These are phyloP conservation scores for Dicyrtomina minuta DNA, from an alignment of 2,888 invertebrate species.

Conservation along the genomic window DNA sequence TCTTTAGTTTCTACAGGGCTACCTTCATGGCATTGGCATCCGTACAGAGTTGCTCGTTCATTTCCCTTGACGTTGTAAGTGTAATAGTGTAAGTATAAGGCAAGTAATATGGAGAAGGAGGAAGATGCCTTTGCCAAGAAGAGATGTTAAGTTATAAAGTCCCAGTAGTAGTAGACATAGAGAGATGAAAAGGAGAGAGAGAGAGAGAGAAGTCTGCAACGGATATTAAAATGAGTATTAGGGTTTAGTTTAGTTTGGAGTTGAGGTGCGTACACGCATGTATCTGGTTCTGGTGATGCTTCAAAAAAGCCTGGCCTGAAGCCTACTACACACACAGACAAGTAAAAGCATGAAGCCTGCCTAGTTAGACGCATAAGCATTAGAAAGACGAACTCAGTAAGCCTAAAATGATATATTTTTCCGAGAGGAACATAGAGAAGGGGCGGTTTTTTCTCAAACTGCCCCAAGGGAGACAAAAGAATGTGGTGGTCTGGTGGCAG, in stretches of 20 bases:
- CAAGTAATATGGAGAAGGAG: too few species aligned
- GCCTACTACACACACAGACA: neutral
- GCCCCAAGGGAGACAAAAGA: conserved; percentile 1
- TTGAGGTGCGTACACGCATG: conserved; percentile 15
- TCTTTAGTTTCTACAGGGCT: too few species aligned
- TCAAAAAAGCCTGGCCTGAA: neutral
- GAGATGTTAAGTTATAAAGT: neutral
- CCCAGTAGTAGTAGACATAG: neutral
- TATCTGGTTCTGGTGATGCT: too few species aligned
- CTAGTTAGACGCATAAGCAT: conserved; percentile 1
- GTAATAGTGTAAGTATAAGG: too few species aligned
- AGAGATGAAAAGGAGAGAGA: neutral
- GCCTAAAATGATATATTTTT: too few species aligned
- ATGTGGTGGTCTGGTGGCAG: too few species aligned
- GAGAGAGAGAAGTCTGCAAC: neutral
- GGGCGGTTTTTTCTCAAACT: conserved; percentile 8
- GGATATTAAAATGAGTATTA: neutral
- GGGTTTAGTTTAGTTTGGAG: too few species aligned
- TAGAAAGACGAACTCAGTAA: too few species aligned
- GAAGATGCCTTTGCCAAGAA: neutral
- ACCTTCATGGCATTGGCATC: too few species aligned
- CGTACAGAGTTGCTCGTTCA: too few species aligned
- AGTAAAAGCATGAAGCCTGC: too few species aligned
- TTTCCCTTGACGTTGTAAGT: too few species aligned
- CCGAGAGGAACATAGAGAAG: conserved; percentile 6